Base-by-base conservation (phyloP, 2,888 invertebrate genomes). In the Xestoiulus laeticollis region DNA sequence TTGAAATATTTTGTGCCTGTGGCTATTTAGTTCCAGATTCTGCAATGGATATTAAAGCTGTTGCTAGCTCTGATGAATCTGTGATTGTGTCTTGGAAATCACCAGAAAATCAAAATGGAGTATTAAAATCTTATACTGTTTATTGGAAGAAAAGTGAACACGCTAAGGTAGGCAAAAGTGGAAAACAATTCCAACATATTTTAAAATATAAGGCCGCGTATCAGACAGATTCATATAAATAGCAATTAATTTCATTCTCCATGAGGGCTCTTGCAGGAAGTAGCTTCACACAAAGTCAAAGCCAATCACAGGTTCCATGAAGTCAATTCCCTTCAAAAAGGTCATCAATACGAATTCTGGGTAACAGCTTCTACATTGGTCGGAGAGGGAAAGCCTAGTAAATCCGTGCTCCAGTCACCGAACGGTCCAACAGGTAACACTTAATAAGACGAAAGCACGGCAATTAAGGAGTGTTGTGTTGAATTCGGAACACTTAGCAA, bases 31-130 rank as follows among this genome's bases (percentile, higher is more conserved):
- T 96, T 89, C 98, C 98, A 59, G 98, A 97, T 93, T 95, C 97
- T 16, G 98, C 98, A 82, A 95, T 96, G 89, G 96, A 97, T 87
- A 96, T 98, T 5, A 99, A 98, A 92, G 97, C 98, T 22, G 93
- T 98, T 78, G 96, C 98, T 14, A 97, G 97, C 95, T 97, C 97
- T 87, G 94, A 95, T 33, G 97, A 96, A 91, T 96, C 97, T 4
- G 97, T 98, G 91, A 94, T 98, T 26, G 96, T 98, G 0, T 96
- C 97, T 87, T 99, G 99, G 99, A 95, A 96, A 91, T 96, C 97
- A 90, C 98, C 98, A 90, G 95, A 95, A 91, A 96, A 96, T 90
- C 97, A 97, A 87, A 98, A 98, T 91, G 99, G 99, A 68, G 95
- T 98, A 87, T 95, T 98, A 89, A 96, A 95, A 85, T 97, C 97